phyloP scores from a whole-genome alignment of 1,140 invertebrate genomes.

The Drosophila mojavensis region DNA sequence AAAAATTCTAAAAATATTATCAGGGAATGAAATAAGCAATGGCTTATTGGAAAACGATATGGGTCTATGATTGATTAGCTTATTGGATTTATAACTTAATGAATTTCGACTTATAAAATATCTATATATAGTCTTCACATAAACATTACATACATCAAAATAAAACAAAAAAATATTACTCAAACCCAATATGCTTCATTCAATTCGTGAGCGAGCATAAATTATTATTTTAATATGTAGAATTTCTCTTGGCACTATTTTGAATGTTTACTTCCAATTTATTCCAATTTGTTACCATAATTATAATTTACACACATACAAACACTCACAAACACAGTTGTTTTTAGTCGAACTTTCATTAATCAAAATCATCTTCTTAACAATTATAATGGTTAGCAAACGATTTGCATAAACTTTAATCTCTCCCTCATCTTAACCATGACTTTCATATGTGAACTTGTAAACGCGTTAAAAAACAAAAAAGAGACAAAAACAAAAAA shows the following conservation, averaged over 20 bases:
- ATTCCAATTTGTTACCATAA: not conserved
- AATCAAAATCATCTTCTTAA: slow-evolving; percentile 16
- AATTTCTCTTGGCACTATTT: not conserved
- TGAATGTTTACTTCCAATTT: not conserved
- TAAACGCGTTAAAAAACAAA: slow-evolving; percentile 29
- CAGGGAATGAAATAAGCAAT: too few species aligned
- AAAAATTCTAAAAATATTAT: too few species aligned
- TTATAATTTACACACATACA: not conserved
- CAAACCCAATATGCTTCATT: too few species aligned
- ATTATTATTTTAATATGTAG: not conserved
- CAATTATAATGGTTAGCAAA: not conserved
- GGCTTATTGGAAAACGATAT: too few species aligned
- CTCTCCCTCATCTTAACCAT: slow-evolving; percentile 15
- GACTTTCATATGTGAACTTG: slow-evolving; percentile 31
- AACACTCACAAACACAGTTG: too few species aligned
- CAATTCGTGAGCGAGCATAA: not conserved
- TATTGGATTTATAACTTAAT: too few species aligned
- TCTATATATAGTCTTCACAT: too few species aligned
- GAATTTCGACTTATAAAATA: too few species aligned
- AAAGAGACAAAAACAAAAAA: slow-evolving; percentile 1
- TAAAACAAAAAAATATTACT: too few species aligned
- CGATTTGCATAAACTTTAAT: slow-evolving; percentile 6
- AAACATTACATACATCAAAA: too few species aligned
- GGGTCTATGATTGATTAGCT: too few species aligned
- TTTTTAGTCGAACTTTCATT: slow-evolving; percentile 5